phyloP scores from a whole-genome alignment of 64 coral and sea anemone species.

The Dendrophyllia cribrosa region DNA sequence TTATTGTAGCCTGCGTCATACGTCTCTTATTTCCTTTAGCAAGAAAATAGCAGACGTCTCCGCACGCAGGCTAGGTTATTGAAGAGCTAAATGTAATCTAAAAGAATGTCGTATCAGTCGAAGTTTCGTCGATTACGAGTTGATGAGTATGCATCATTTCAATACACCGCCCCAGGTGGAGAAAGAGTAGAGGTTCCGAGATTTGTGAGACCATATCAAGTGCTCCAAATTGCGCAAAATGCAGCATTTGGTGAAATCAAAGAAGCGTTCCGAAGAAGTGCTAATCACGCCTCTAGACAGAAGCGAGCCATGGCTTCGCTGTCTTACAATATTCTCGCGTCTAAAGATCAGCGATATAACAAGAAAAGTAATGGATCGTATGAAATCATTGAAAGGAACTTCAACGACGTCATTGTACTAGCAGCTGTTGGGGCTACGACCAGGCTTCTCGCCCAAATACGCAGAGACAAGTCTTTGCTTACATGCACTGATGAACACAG shows the following conservation, averaged over 20 bases:
- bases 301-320: slow-evolving; percentile 47
- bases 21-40: too few species aligned
- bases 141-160: neutral
- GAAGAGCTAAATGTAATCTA: neutral
- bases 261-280: slow-evolving; percentile 13
- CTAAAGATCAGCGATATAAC: slow-evolving; percentile 30
- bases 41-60: too few species aligned
- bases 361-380: neutral
- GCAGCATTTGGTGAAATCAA: slow-evolving; percentile 11
- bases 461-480: neutral
- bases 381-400: neutral
- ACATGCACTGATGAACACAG: slow-evolving; percentile 28
- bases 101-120: too few species aligned
- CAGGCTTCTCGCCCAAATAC: neutral
- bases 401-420: slow-evolving; percentile 21
- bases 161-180: slow-evolving; percentile 15
- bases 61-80: neutral
- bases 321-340: slow-evolving; percentile 46
- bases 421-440: slow-evolving; percentile 38
- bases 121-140: too few species aligned
- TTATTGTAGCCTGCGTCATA: too few species aligned
- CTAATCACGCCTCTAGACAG: neutral
- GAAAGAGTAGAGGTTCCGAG: neutral
- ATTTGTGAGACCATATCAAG: slow-evolving; percentile 3
- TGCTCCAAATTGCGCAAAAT: neutral